phyloP scores from a whole-genome alignment of 2,888 invertebrate genomes.

The Sphaerophoria taeniata region DNA sequence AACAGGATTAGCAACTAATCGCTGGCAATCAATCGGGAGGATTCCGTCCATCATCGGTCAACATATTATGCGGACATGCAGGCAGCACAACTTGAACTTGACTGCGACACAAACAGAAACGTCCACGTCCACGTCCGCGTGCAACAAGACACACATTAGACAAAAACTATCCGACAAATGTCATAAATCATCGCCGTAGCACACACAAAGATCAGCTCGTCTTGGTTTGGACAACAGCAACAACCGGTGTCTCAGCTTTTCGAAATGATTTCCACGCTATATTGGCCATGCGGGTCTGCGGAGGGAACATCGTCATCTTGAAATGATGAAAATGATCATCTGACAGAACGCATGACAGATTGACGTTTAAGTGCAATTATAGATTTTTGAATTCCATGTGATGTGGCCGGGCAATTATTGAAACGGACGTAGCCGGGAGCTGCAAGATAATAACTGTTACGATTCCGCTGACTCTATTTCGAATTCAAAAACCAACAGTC shows the following conservation, averaged over 20 bases:
- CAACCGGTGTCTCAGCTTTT: conserved; percentile 62
- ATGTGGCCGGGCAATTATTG: conserved; percentile 52
- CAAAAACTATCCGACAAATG: conserved; percentile 71
- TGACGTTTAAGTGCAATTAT: conserved; percentile 73
- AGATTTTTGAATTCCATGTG: conserved; percentile 68
- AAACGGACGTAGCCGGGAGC: conserved; percentile 17
- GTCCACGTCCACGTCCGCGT: neutral
- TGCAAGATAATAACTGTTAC: conserved; percentile 47
- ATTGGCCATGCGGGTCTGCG: conserved; percentile 34
- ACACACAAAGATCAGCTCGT: conserved; percentile 20
- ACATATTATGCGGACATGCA: conserved; percentile 27
- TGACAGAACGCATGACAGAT: conserved; percentile 70
- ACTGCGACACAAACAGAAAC: conserved; percentile 20
- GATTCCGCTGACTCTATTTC: conserved; percentile 33
- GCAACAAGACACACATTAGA: conserved; percentile 64
- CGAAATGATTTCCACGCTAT: conserved; percentile 60
- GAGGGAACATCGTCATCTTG: conserved; percentile 9
- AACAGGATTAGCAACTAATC: conserved; percentile 75
- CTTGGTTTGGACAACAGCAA: neutral
- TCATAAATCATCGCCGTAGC: conserved; percentile 69
- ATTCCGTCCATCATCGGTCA: conserved; percentile 64
- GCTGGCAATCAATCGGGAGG: conserved; percentile 71
- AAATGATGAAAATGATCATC: conserved; percentile 64
- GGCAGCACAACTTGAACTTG: conserved; percentile 41
- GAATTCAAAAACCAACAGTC: conserved; percentile 7